Base-by-base conservation (phyloP, 2,113 vertebrate species). In the Ctenodactylus gundi region DNA sequence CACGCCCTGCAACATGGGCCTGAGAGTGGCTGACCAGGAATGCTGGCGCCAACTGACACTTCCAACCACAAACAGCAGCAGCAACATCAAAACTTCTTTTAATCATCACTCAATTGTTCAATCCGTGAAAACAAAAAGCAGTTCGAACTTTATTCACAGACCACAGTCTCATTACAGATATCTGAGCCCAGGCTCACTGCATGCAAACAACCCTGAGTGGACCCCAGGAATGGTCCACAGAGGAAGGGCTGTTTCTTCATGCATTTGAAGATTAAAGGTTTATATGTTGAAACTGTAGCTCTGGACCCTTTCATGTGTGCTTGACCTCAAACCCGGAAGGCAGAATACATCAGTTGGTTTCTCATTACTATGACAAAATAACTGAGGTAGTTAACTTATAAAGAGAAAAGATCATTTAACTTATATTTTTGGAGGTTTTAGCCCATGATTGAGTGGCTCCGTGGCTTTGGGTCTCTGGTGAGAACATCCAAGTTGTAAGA, bases 31-130 rank as follows among this genome's bases (percentile, higher is more conserved):
- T 57, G 67, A 65, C 18, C 53, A 62, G 58, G 18, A 46, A 39
- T 67, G 53, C 60, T 87, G 31, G 67, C 13, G 70, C 64, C 23
- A n/a, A 36, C 14, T 80, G 88, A 90, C 67, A 83, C 27, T 49
- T 89, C 70, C 86, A 80, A 87, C 62, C 85, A 41, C 58, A 86
- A 39, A 44, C 36, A 62, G 67, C 70, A 87, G 18, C 53, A 39
- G n/a, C 14, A 68, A 39, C 60, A 76, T 86, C 76, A 29, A 86
- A 91, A 72, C 55, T 51, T 75, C 90, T 88, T 95, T 67, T 15
- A 34, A 84, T 78, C 76, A 65, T 55, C 25, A 55, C 39, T 67
- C 41, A 6, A 0, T 70, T 15, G 36, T 13, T 73, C 90, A 39
- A 13, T 62, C 80, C 72, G 20, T 92, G 81, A 77, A 83, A 93